phyloP scores from a whole-genome alignment of 2,113 vertebrate genomes.

The Sterrhoptilus dennistouni region DNA sequence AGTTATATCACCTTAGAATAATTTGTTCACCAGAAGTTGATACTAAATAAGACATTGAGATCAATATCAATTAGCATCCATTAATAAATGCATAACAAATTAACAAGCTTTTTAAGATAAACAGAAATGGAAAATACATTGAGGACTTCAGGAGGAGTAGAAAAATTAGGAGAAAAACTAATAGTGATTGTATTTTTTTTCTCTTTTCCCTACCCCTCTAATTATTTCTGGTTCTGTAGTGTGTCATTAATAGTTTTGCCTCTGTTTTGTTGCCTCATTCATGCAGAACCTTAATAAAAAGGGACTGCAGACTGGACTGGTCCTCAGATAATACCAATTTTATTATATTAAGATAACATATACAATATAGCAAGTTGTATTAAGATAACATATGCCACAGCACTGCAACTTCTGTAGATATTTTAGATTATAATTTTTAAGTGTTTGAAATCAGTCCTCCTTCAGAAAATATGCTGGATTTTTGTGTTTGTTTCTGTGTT shows the following conservation, averaged over 20 bases:
- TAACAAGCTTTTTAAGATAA: constrained; percentile 2
- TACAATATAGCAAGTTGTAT: neutral
- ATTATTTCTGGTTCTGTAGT: neutral
- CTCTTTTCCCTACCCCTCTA: neutral
- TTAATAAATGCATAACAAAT: constrained; percentile 49
- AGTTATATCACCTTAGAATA: constrained; percentile 4
- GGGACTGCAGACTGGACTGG: neutral
- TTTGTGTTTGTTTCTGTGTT: neutral
- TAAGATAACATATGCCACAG: neutral
- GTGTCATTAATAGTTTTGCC: neutral
- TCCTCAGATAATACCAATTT: neutral
- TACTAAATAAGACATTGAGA: constrained; percentile 30
- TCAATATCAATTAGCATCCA: constrained; percentile 54
- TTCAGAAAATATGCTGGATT: neutral
- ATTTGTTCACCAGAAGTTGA: constrained; percentile 18
- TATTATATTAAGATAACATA: neutral
- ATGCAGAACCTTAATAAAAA: neutral
- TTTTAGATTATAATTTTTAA: neutral
- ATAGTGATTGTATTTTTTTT: neutral
- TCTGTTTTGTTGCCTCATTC: neutral
- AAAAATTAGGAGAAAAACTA: neutral
- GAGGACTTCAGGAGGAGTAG: neutral
- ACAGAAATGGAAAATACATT: neutral
- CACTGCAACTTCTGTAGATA: neutral
- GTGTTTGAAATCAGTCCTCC: neutral